A percentile compares a stretch with the other conserved stretches of the same genome.
These are phyloP conservation scores for Drosophila affinis DNA, from an alignment of 2,888 invertebrate genomes.

Conservation along the genomic window DNA sequence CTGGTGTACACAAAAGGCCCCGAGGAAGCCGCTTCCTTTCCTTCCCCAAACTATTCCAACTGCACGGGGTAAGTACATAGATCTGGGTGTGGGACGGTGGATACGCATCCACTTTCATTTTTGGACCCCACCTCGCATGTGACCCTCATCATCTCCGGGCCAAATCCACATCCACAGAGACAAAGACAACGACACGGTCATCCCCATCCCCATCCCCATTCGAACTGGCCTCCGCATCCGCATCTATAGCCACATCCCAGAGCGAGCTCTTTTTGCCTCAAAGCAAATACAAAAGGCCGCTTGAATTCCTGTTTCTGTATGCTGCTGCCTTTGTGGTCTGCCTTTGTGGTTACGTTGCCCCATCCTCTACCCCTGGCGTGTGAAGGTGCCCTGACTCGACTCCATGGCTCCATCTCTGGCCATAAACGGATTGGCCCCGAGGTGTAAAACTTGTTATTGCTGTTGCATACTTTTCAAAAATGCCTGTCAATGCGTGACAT, in stretches of 20 bases:
- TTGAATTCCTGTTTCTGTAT: slow-evolving; percentile 58
- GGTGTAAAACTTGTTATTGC: slow-evolving; percentile 64
- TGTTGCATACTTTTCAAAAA: slow-evolving; percentile 78
- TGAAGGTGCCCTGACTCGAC: slow-evolving; percentile 33
- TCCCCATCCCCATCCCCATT: neutral
- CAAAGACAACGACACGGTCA: slow-evolving; percentile 22
- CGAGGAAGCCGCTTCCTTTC: too few relatives aligned
- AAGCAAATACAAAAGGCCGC: slow-evolving; percentile 61
- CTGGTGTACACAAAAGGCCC: too few relatives aligned
- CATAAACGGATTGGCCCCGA: slow-evolving; percentile 72
- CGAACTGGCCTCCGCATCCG: slow-evolving; percentile 9
- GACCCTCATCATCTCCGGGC: slow-evolving; percentile 70
- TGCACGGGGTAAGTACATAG: too few relatives aligned
- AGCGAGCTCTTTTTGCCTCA: slow-evolving; percentile 62
- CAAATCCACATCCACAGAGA: slow-evolving; percentile 15
- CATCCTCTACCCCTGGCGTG: slow-evolving; percentile 30
- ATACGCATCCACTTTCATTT: slow-evolving; percentile 17
- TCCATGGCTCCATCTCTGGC: slow-evolving; percentile 34
- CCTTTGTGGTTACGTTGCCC: slow-evolving; percentile 24
- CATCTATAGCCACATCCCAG: slow-evolving; percentile 60
- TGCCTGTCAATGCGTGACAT: slow-evolving; percentile 80
- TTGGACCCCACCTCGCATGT: slow-evolving; percentile 45
- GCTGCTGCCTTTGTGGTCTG: slow-evolving; percentile 53
- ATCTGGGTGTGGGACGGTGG: too few relatives aligned
- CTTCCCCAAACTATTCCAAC: neutral